Evolutionary conservation across 23 tunicate genomes (phyloP).

Genomic region (Ascidia mentula): DNA sequence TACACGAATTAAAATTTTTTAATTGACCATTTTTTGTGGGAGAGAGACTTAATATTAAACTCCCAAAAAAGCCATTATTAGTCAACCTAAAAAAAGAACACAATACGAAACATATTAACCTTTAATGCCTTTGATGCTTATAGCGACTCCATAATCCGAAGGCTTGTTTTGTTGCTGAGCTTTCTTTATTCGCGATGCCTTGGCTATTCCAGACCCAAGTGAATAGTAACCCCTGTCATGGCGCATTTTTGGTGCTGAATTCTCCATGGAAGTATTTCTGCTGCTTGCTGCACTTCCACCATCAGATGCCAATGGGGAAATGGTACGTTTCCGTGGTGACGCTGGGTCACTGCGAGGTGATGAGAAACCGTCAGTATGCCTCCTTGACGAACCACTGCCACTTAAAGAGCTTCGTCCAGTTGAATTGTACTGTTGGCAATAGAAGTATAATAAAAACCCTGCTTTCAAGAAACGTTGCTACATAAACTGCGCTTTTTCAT

Average conservation of each 20-base stretch:
- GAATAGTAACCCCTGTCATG: constrained; percentile 50
- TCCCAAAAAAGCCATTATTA: background rate
- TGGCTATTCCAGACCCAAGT: constrained; percentile 43
- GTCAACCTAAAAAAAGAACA: background rate
- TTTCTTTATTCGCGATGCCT: constrained; percentile 1
- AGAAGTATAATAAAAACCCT: no score
- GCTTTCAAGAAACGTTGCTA: no score
- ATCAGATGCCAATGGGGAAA: constrained; percentile 10
- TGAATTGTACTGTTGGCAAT: constrained; percentile 6
- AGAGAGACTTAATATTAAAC: background rate
- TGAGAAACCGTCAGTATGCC: constrained; percentile 1
- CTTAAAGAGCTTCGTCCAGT: constrained; percentile 6
- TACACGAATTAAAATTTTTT: background rate
- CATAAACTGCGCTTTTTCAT: no score
- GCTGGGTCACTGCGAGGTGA: background rate
- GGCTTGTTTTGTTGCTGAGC: constrained; percentile 6
- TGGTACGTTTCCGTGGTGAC: background rate
- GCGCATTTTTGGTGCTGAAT: background rate
- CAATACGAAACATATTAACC: background rate
- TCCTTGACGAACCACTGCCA: constrained; percentile 6
- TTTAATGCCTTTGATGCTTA: constrained; percentile 82
- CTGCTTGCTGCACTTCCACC: constrained; percentile 10
- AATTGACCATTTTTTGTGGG: background rate
- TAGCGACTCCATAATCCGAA: constrained; percentile 70
- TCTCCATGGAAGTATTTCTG: background rate